Evolutionary conservation across 2,888 invertebrate species (phyloP), one percentile per base, ranked within the genome.

Genomic region (Patella pellucida): DNA sequence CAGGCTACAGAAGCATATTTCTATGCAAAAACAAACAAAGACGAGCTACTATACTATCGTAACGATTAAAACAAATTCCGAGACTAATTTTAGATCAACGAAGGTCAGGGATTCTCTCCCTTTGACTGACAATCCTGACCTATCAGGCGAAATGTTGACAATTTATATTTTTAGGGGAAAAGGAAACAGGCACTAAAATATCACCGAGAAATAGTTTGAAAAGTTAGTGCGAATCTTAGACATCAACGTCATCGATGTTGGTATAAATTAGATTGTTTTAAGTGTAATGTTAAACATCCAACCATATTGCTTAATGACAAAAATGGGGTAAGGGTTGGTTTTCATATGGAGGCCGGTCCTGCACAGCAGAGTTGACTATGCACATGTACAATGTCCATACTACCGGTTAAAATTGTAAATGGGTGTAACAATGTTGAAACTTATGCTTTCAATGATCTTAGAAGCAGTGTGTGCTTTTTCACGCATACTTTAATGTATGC

Each of bases 371-470:
- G 51, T 52, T 52, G 27, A 27, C 27, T 27, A 27, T 27, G 27
- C 27, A 27, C 27, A 27, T 52, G 50, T n/a, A 75, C 74, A 27
- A 76, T 76, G 77, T 31, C 74, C 11, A 76, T 76, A 16, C 12
- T 76, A 27, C 77, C 77, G 11, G 74, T 73, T 14, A 68, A 52
- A 16, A 69, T 76, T 31, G 52, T 41, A 62, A 27, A 72, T 19
- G 51, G 73, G 12, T 41, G 16, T 16, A 31, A 62, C 31, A 27
- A 50, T 15, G 52, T 69, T 16, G 52, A 70, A 23, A 74, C 73
- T 15, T 76, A 76, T 52, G 76, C 76, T 16, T 76, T 76, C 50
- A 31, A 73, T 15, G 76, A 76, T 54, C 12, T 56, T n/a, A 69
- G 76, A 12, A 73, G 73, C 52, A 73, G 27, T 27, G 76, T 73